These are phyloP conservation scores for Xyrauchen texanus DNA, from an alignment of 2,113 vertebrate species.

Conservation along the genomic window DNA sequence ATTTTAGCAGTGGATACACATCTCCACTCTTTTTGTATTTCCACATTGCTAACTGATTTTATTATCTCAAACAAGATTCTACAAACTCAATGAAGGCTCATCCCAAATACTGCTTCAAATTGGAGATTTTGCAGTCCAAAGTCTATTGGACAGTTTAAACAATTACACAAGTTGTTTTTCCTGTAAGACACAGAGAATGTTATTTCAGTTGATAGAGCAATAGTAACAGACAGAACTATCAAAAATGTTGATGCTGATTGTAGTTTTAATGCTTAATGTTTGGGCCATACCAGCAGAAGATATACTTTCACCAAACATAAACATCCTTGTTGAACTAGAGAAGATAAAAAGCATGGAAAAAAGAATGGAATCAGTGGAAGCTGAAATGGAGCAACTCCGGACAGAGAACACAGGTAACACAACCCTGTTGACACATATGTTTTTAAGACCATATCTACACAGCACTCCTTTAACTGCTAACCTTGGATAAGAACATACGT, in stretches of 20 bases:
- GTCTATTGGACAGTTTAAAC: neutral
- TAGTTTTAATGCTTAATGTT: neutral
- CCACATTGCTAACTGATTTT: too few relatives aligned
- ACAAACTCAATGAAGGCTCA: too few relatives aligned
- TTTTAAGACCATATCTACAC: too few relatives aligned
- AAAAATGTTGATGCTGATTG: neutral
- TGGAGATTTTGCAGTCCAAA: neutral
- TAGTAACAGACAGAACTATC: neutral
- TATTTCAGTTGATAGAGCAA: neutral
- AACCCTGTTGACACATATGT: too few relatives aligned
- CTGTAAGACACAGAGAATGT: neutral
- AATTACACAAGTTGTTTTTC: neutral
- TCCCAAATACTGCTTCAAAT: too few relatives aligned
- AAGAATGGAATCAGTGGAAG: constrained; percentile 13
- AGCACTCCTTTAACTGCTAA: too few relatives aligned
- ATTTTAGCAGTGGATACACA: too few relatives aligned
- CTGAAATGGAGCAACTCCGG: neutral
- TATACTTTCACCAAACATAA: constrained; percentile 19
- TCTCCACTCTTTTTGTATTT: too few relatives aligned
- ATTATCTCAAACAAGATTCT: too few relatives aligned
- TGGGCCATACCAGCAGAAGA: constrained; percentile 13
- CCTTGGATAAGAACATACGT: too few relatives aligned
- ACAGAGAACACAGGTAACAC: constrained; percentile 25
- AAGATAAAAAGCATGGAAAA: constrained; percentile 22
- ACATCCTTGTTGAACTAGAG: constrained; percentile 33